These are phyloP conservation scores for Drosophila repletoides DNA, from an alignment of 1,140 invertebrate genomes.

Conservation along the genomic window DNA sequence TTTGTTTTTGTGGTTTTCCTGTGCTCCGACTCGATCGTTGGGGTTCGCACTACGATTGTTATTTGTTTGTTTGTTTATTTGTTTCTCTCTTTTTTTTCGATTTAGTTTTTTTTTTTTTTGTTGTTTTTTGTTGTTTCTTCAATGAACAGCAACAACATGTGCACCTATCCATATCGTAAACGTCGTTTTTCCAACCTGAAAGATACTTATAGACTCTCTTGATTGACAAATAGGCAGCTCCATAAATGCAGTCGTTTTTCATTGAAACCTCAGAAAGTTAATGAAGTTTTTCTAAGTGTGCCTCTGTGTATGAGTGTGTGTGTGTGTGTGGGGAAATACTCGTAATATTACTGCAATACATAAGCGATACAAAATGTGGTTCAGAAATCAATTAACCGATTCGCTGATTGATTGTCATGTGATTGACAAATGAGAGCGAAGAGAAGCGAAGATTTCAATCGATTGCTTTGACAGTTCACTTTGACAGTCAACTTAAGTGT, in stretches of 20 bases:
- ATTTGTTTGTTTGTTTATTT: conserved; percentile 61
- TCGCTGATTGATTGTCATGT: conserved; percentile 40
- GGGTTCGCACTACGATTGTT: conserved; percentile 34
- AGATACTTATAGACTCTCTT: conserved; percentile 50
- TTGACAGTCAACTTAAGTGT: conserved; percentile 68
- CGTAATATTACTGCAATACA: conserved; percentile 26
- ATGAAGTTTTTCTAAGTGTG: conserved; percentile 50
- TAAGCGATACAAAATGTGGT: conserved; percentile 61
- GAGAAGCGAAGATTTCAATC: conserved; percentile 12
- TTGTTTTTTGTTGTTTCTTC: conserved; percentile 36
- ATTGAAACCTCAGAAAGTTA: conserved; percentile 68
- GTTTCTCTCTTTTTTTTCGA: conserved; percentile 18
- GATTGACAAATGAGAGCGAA: conserved; percentile 49
- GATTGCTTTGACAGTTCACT: conserved; percentile 58
- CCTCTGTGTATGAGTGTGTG: too few relatives aligned
- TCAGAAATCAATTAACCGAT: conserved; percentile 64
- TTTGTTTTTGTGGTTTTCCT: conserved; percentile 82
- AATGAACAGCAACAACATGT: conserved; percentile 72
- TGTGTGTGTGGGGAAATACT: conserved; percentile 38
- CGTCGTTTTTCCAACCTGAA: conserved; percentile 47
- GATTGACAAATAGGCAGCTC: conserved; percentile 68
- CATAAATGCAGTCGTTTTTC: conserved; percentile 27
- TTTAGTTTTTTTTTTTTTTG: conserved; percentile 51
- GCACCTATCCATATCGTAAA: conserved; percentile 82
- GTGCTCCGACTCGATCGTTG: conserved; percentile 32